Percentiles rank a stretch among this genome's conserved stretches.
Evolutionary conservation across 2,888 invertebrate genomes (phyloP).

Genomic region (Lasioglossum vierecki): DNA sequence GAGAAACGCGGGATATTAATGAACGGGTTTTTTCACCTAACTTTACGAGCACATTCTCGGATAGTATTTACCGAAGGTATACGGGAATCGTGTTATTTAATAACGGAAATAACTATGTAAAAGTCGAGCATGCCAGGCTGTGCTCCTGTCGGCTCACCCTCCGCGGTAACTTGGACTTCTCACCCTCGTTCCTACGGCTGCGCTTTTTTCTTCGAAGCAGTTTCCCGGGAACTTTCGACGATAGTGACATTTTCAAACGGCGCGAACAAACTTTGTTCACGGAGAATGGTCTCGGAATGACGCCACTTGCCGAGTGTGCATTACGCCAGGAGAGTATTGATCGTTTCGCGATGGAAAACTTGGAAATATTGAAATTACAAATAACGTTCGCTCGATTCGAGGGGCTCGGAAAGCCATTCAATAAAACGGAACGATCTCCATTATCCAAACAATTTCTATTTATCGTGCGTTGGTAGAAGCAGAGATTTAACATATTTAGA

Average conservation of each 20-base stretch:
- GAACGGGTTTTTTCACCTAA: conserved; percentile 2
- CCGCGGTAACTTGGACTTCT: conserved; percentile 52
- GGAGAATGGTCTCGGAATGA: conserved; percentile 36
- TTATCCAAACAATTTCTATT: not conserved
- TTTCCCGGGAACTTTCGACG: conserved; percentile 56
- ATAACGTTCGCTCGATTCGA: not conserved
- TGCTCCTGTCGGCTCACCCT: conserved; percentile 43
- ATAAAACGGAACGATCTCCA: not conserved
- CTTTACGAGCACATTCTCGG: conserved; percentile 28
- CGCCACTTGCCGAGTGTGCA: conserved; percentile 13
- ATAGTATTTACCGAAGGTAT: conserved; percentile 58
- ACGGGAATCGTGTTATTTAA: conserved; percentile 72
- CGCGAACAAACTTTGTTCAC: conserved; percentile 50
- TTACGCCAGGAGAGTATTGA: not conserved
- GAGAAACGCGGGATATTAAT: not conserved
- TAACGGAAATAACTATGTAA: conserved; percentile 73
- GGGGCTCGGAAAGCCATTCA: not conserved
- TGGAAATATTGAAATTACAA: conserved; percentile 26
- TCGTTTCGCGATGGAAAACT: not conserved
- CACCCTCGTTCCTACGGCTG: conserved; percentile 46
- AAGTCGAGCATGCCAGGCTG: conserved; percentile 54
- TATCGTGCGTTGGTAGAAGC: not conserved
- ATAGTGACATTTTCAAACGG: conserved; percentile 61
- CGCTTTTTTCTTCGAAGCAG: conserved; percentile 40
- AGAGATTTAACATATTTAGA: not conserved